Base-by-base conservation (phyloP, 1,140 invertebrate genomes). In the Patella vulgata region DNA sequence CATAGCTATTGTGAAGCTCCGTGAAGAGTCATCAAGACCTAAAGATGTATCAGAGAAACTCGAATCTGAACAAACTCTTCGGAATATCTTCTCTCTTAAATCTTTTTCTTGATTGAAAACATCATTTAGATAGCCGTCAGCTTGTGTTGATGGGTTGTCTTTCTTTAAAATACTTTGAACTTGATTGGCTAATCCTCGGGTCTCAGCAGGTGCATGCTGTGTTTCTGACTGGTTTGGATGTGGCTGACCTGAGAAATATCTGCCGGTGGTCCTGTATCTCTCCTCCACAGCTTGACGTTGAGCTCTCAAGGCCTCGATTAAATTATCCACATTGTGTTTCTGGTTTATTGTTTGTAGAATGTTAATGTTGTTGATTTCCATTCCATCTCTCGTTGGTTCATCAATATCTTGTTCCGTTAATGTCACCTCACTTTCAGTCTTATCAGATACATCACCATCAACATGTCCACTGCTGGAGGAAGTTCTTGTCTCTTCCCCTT, bases 61-160 rank as follows among this genome's bases (percentile, higher is more conserved):
- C 1, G 68, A 67, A 53, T 75, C 74, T 23, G 63, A 30, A 28
- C 66, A 63, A 48, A 58, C 55, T 14, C 60, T 60, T 30, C 57
- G 55, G 14, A 36, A 36, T 36, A 36, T 36, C 33, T 36, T 5
- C 33, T 71, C 42, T 19, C 66, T 55, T 50, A 74, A 47, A 54
- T 78, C 60, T 53, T 54, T 51, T 43, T 80, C 78, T 19, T 74
- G 48, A 30, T 66, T 63, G 46, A 59, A 69, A n/a, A 73, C 68
- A 23, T 77, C 67, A 31, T 71, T 59, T 43, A 80, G 43, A 48
- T 76, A 77, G 2, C 72, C 71, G 60, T 68, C 55, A 5, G 69
- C 78, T 54, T 79, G 78, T 58, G 71, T 65, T 23, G 71, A 44
- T 30, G 77, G 77, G 14, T 66, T 56, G 31, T 74, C 70, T 28